A percentile compares a stretch with the other conserved stretches of the same genome.
Evolutionary conservation across 2,113 vertebrate genomes (phyloP).

Genomic region (Pristiophorus japonicus): DNA sequence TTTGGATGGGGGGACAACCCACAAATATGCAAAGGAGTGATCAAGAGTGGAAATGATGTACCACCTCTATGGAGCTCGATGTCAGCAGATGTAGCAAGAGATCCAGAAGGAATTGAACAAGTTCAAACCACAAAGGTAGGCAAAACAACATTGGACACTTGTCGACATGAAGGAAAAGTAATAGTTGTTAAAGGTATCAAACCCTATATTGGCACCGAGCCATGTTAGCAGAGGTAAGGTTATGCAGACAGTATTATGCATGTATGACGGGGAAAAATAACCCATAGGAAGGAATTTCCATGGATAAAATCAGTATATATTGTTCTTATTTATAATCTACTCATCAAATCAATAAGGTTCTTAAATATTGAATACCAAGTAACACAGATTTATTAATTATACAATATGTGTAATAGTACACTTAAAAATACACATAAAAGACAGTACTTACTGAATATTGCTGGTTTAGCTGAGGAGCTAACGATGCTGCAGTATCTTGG

Average conservation of each 20-base stretch:
- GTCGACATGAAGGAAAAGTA: neutral
- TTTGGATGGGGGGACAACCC: neutral
- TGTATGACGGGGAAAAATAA: neutral
- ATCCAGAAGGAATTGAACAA: neutral
- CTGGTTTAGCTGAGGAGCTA: neutral
- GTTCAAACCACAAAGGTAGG: neutral
- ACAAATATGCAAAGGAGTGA: neutral
- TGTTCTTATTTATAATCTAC: neutral
- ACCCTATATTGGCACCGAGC: neutral
- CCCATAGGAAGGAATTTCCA: neutral
- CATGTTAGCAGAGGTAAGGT: neutral
- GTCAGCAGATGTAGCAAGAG: neutral
- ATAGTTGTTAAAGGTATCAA: neutral
- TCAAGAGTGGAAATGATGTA: neutral
- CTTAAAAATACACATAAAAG: neutral
- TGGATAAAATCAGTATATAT: neutral
- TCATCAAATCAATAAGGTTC: neutral
- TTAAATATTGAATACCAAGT: neutral
- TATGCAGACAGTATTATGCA: neutral
- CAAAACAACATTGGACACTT: neutral
- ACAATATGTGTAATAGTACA: neutral
- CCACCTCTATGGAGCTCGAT: neutral
- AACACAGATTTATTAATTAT: neutral
- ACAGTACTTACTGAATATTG: neutral
- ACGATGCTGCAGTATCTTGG: neutral